Conservation (phyloP, 2,113 vertebrate species). For the Strix uralensis region DNA sequence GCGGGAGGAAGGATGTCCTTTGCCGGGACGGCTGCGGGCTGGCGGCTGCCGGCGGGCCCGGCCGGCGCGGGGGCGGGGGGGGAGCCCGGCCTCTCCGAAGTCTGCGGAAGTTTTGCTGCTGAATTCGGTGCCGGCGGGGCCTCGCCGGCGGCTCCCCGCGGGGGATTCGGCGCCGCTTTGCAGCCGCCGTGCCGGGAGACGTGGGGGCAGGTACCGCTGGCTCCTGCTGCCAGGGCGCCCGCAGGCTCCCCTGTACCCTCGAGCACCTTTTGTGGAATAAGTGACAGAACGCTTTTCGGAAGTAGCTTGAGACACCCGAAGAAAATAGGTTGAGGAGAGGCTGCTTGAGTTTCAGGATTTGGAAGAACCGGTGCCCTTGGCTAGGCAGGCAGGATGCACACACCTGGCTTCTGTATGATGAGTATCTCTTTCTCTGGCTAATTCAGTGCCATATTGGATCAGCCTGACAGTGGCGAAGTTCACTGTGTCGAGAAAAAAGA, state of each 20-base stretch:
- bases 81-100: neutral
- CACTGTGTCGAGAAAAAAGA: neutral
- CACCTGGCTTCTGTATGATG: neutral
- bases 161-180: neutral
- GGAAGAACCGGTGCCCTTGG: neutral
- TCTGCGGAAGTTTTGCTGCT: neutral
- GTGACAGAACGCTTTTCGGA: neutral
- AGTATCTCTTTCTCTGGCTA: neutral
- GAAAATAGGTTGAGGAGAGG: neutral
- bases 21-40: neutral
- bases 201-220: neutral
- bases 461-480: neutral
- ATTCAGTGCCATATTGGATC: neutral
- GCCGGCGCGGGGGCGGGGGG: neutral
- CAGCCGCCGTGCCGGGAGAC: neutral
- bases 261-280: neutral
- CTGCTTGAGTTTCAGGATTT: fast-evolving
- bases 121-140: neutral
- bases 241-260: neutral
- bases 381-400: neutral
- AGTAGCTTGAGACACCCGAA: neutral
- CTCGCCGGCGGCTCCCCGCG: neutral
- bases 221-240: neutral
- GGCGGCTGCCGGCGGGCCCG: neutral
- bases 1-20: neutral